Conservation (phyloP, 2,888 invertebrate species). For the Apodemia duryi region DNA sequence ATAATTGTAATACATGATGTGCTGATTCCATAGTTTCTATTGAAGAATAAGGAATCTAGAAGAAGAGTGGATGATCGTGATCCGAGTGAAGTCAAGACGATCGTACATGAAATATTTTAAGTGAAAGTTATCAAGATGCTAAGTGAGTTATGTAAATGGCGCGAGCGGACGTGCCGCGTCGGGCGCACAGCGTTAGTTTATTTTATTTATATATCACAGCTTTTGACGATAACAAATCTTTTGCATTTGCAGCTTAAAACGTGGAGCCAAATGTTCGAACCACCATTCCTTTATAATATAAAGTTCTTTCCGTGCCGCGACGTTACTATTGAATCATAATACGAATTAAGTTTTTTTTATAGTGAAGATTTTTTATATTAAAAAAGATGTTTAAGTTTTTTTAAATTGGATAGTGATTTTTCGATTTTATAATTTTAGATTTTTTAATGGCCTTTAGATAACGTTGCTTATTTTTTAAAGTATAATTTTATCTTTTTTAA, state of each 20-base stretch:
- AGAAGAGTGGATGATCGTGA: slow-evolving; percentile 45
- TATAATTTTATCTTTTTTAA: not conserved
- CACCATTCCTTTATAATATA: slow-evolving; percentile 45
- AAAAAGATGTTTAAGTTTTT: too few relatives aligned
- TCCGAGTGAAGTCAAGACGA: slow-evolving; percentile 34
- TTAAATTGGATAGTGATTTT: not conserved
- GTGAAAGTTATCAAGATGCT: slow-evolving; percentile 50
- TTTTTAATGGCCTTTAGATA: not conserved
- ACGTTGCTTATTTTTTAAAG: not conserved
- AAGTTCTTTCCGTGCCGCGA: slow-evolving; percentile 34
- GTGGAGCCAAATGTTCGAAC: slow-evolving; percentile 74
- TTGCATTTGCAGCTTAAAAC: slow-evolving; percentile 75
- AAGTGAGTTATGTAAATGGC: slow-evolving; percentile 45
- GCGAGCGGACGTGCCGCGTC: slow-evolving; percentile 53
- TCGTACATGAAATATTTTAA: slow-evolving; percentile 37
- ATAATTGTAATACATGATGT: slow-evolving; percentile 68
- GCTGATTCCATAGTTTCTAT: slow-evolving; percentile 51
- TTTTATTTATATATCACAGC: slow-evolving; percentile 77
- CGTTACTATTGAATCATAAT: slow-evolving; percentile 24
- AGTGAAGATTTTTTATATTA: too few relatives aligned
- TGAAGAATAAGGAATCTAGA: slow-evolving; percentile 41
- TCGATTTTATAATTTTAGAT: not conserved
- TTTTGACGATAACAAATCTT: slow-evolving; percentile 80
- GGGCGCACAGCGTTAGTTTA: slow-evolving; percentile 59
- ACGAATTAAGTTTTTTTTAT: not conserved